Percentiles rank a stretch among this genome's conserved stretches.
These are phyloP conservation scores for Dastarcus helophoroides DNA, from an alignment of 2,888 invertebrate species.

Conservation along the genomic window DNA sequence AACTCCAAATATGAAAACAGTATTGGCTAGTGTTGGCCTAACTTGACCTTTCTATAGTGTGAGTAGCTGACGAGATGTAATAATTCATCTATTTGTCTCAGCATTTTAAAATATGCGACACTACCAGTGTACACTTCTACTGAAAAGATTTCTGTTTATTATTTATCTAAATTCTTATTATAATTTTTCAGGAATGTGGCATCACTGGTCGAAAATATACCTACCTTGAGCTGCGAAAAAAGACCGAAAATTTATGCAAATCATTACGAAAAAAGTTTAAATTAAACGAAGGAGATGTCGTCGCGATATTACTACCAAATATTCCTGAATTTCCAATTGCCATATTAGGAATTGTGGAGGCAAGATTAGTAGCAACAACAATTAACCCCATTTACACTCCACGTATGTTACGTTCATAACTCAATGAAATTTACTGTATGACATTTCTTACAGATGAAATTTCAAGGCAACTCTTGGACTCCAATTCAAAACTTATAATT, in stretches of 20 bases:
- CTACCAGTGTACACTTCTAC: too few species aligned
- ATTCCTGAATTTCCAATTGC: conserved; percentile 63
- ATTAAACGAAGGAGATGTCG: conserved; percentile 50
- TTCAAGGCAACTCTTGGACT: conserved; percentile 47
- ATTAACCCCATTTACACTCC: conserved; percentile 63
- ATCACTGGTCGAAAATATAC: conserved; percentile 61
- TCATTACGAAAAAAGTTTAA: conserved; percentile 51
- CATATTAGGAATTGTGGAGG: conserved; percentile 54
- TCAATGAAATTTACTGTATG: too few species aligned
- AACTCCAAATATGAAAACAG: too few species aligned
- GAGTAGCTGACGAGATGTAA: too few species aligned
- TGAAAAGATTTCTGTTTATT: too few species aligned
- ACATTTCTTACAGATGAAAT: conserved; percentile 54
- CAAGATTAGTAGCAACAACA: conserved; percentile 57
- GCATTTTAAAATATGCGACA: too few species aligned
- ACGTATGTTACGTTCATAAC: conserved; percentile 5
- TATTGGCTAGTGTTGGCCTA: too few species aligned
- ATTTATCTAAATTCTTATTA: too few species aligned
- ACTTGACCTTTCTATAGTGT: too few species aligned
- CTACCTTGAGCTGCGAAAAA: conserved; percentile 52
- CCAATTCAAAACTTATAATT: conserved; percentile 52
- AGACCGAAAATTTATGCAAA: conserved; percentile 46
- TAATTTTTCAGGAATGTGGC: conserved; percentile 59
- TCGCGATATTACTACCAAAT: conserved; percentile 65
- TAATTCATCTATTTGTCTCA: too few species aligned